phyloP scores from a whole-genome alignment of 2,888 invertebrate genomes.

The Synanthedon andrenaeformis region DNA sequence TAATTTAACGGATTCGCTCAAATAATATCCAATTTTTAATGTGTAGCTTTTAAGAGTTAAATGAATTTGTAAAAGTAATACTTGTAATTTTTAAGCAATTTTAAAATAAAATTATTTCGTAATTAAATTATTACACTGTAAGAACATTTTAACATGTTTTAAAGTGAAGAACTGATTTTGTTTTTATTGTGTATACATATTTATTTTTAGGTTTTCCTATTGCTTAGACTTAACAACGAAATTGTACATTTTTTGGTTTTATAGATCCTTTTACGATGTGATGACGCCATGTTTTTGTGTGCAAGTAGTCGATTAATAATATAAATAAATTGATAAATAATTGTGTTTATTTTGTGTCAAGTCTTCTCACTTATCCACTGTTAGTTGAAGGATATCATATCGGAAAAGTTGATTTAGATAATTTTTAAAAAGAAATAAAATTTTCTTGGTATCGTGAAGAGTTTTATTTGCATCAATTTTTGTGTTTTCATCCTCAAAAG shows the following conservation, averaged over 20 bases:
- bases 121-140: background rate
- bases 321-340: background rate
- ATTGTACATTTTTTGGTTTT: constrained; percentile 5
- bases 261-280: too few relatives aligned
- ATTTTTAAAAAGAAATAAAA: constrained; percentile 58
- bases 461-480: background rate
- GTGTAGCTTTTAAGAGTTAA: constrained; percentile 3
- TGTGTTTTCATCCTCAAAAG: too few relatives aligned
- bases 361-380: constrained; percentile 21
- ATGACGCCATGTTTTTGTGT: constrained; percentile 1
- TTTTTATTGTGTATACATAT: constrained; percentile 11
- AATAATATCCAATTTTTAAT: constrained; percentile 2
- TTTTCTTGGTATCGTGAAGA: constrained; percentile 31
- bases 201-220: constrained; percentile 8
- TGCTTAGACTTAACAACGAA: constrained; percentile 1
- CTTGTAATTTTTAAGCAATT: constrained; percentile 1
- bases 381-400: constrained; percentile 61
- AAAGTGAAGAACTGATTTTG: constrained; percentile 27
- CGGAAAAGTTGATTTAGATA: constrained; percentile 57
- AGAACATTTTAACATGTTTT: background rate
- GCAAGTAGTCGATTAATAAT: background rate
- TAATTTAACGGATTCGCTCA: constrained; percentile 6
- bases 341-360: background rate
- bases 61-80: constrained; percentile 3
- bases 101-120: background rate